Evolutionary conservation across 2,113 vertebrate genomes (phyloP).

Genomic region (Physeter macrocephalus): DNA sequence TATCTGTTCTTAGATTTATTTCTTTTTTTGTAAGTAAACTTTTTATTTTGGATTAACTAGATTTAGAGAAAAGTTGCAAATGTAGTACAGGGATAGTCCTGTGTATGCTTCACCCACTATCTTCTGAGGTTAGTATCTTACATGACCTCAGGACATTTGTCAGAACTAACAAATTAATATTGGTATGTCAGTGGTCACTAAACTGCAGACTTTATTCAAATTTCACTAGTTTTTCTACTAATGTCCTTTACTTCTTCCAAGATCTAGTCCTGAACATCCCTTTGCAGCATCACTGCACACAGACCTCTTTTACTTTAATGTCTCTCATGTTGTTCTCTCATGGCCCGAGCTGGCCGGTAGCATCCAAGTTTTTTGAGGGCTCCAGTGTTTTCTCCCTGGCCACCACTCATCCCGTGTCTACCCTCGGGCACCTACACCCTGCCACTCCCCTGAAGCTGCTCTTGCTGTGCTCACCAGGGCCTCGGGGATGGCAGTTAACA

Average conservation of each 20-base stretch:
- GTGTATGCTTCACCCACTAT: accelerated
- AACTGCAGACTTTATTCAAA: not conserved
- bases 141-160: not conserved
- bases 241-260: not conserved
- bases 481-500: not conserved
- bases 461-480: not conserved
- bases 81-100: not conserved
- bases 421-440: not conserved
- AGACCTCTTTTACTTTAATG: not conserved
- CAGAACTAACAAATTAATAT: not conserved
- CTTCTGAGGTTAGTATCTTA: not conserved
- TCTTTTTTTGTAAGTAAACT: not conserved
- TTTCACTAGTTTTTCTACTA: not conserved
- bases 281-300: not conserved
- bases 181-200: not conserved
- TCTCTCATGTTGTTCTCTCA: not conserved
- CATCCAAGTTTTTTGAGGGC: not conserved
- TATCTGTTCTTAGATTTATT: not conserved
- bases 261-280: not conserved
- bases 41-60: not conserved
- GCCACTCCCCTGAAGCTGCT: not conserved
- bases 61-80: not conserved
- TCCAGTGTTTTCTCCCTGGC: not conserved
- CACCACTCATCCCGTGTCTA: not conserved
- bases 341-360: not conserved